Base-by-base conservation (phyloP, 2,113 vertebrate genomes). In the Acanthisitta chloris region DNA sequence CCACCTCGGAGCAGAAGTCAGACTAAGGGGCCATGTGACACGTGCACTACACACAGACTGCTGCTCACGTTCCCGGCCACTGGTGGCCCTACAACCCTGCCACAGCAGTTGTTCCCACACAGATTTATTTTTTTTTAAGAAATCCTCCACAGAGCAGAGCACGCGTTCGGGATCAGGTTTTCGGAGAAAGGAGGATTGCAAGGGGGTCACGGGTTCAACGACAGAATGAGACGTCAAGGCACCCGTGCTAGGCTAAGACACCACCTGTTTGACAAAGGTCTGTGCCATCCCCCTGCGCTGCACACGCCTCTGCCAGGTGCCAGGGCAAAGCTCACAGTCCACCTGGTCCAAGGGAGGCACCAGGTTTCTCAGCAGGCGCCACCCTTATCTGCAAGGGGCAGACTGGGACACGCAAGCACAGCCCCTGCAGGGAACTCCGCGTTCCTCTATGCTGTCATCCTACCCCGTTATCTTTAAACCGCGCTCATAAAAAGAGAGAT, bases 291-390 rank as follows among this genome's bases (percentile, higher is more conserved):
- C 76, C 81, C 2, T 5, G 92, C 2, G 2, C 58, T 2, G 16
- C 86, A 83, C 51, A 29, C 4, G 64, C 2, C 71, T 65, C 71
- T 81, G 93, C 81, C 95, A 86, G 67, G 92, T 91, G 87, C 72
- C 77, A 36, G 93, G 84, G 54, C 92, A 92, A 94, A 96, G 95
- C 92, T 96, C 92, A 42, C 49, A 42, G 89, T 45, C 51, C 55
- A 10, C 77, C 83, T 3, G 83, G n/a, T 17, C 92, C 59, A 14
- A 51, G 45, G 95, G 55, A 94, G 91, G 72, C 69, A 92, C 77
- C 11, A 0, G 4, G 42, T 11, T 66, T 7, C 91, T 65, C 80
- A 18, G 77, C 81, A 64, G 94, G 90, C 85, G 29, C 92, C 85
- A 48, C 59, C 90, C 94, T 93, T 93, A 97, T 95, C 94, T 67